These are phyloP conservation scores for Choloepus didactylus DNA, from an alignment of 2,797 vertebrate genomes.

Conservation along the genomic window DNA sequence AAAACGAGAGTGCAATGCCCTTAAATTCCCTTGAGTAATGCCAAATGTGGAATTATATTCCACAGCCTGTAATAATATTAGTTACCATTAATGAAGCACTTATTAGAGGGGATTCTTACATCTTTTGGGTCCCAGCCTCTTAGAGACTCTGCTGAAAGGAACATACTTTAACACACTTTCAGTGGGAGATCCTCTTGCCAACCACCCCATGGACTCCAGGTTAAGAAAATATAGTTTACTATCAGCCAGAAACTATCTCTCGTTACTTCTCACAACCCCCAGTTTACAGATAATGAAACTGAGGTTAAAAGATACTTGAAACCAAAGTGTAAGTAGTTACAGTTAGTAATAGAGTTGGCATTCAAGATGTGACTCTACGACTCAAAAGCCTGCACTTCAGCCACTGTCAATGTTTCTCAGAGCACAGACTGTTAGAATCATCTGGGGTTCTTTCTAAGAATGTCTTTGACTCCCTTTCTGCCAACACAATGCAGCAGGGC, in stretches of 20 bases:
- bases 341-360: not conserved
- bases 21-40: not conserved
- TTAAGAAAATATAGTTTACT: not conserved
- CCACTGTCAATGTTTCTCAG: not conserved
- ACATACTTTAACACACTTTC: not conserved
- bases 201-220: not conserved
- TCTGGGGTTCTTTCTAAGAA: not conserved
- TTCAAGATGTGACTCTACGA: not conserved
- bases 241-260: not conserved
- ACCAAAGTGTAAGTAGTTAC: not conserved
- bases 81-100: not conserved
- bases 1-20: not conserved
- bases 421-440: not conserved
- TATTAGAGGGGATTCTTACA: not conserved
- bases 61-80: not conserved
- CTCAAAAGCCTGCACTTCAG: not conserved
- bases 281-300: not conserved
- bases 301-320: not conserved
- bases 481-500: not conserved
- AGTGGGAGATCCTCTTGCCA: not conserved
- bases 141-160: not conserved
- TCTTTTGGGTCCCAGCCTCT: not conserved
- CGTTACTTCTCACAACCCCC: not conserved
- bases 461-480: not conserved
- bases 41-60: not conserved